phyloP scores from a whole-genome alignment of 2,888 invertebrate species.

The Pollenia angustigena region DNA sequence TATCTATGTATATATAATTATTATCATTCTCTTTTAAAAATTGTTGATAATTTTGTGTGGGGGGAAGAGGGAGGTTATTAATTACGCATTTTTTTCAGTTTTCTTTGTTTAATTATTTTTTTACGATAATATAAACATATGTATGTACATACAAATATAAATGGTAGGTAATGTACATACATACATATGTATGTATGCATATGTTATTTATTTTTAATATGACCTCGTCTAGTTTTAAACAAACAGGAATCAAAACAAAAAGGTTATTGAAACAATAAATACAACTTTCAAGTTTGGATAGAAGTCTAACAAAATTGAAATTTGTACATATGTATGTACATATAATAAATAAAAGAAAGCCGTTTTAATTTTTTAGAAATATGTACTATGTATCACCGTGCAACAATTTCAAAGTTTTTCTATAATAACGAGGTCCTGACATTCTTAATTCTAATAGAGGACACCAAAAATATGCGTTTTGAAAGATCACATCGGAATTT shows the following conservation, averaged over 20 bases:
- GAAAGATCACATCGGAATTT: too few species aligned
- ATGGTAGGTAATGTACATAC: neutral
- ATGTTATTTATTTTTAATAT: slow-evolving; percentile 36
- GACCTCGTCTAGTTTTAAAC: slow-evolving; percentile 59
- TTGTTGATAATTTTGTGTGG: neutral
- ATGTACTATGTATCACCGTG: too few species aligned
- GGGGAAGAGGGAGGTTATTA: neutral
- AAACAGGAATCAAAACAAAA: slow-evolving; percentile 43
- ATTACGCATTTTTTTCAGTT: slow-evolving; percentile 20
- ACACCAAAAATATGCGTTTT: too few species aligned
- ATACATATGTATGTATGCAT: neutral
- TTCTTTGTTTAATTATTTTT: slow-evolving; percentile 20
- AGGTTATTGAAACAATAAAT: slow-evolving; percentile 5
- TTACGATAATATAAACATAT: too few species aligned
- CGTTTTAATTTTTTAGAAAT: too few species aligned
- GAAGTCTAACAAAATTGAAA: too few species aligned
- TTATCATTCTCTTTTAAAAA: slow-evolving; percentile 6
- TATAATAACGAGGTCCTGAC: too few species aligned
- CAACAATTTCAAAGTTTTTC: too few species aligned
- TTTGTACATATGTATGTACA: neutral
- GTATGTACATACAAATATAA: too few species aligned
- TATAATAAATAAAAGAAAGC: too few species aligned
- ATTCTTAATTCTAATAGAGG: too few species aligned
- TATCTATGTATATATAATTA: neutral
- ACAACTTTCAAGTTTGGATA: neutral